Percentiles rank a stretch among this genome's conserved stretches.
phyloP scores from a whole-genome alignment of 2,888 invertebrate genomes.

The Tipula lateralis region DNA sequence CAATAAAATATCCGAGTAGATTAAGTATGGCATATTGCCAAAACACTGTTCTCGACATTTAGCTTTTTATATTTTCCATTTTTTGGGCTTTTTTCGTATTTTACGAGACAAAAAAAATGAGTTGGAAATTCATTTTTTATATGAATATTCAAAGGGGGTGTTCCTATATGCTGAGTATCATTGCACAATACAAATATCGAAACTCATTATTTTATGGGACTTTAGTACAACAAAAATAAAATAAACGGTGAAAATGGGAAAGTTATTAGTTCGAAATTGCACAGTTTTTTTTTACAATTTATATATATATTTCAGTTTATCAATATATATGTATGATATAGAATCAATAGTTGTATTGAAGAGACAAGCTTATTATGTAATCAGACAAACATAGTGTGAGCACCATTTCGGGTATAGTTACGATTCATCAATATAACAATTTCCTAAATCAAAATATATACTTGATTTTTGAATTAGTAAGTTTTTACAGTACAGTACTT shows the following conservation, averaged over 20 bases:
- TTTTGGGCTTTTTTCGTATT: not conserved
- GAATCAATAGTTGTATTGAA: not conserved
- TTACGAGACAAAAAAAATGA: not conserved
- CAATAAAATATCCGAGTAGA: constrained; percentile 7
- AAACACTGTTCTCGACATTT: constrained; percentile 20
- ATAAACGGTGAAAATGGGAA: not conserved
- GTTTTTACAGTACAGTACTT: not conserved
- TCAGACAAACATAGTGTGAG: not conserved
- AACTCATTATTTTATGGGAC: not conserved
- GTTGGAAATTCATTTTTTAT: not conserved
- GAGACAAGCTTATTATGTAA: not conserved
- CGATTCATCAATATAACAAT: not conserved
- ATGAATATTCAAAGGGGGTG: not conserved
- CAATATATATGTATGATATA: not conserved
- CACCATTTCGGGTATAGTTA: not conserved
- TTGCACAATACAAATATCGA: not conserved
- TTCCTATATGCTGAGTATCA: not conserved
- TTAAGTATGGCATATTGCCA: constrained; percentile 26
- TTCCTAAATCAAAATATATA: not conserved
- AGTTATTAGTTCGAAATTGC: not conserved
- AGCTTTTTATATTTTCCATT: not conserved
- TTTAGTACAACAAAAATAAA: not conserved
- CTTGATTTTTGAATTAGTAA: not conserved
- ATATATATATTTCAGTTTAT: not conserved
- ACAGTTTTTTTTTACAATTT: not conserved